Base-by-base conservation (phyloP, 2,113 vertebrate species). In the Colaptes auratus region DNA sequence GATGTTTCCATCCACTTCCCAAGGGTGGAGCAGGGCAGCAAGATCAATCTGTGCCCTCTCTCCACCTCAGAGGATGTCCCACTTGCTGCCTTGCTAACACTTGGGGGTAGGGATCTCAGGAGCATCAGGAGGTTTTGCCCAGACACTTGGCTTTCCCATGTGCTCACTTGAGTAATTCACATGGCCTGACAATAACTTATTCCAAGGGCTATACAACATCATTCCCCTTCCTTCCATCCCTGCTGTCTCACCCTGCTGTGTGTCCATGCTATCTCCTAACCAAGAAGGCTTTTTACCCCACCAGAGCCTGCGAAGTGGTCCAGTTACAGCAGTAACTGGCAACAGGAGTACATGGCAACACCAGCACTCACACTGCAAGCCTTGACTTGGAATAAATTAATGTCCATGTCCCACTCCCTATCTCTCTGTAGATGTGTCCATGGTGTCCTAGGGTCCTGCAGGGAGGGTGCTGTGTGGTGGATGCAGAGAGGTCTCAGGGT, bases 141-240 rank as follows among this genome's bases (percentile, higher is more conserved):
- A 23, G 52, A 7, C 31, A 6, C 27, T 19, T 17, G 80, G 70
- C 30, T 36, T 55, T 67, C 23, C 58, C 10, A 0, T 1, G 2
- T 39, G 21, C 46, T 84, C 9, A 1, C 39, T 2, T 2, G 12
- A 50, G 9, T 27, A 10, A 27, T 59, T 82, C 31, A 16, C 48
- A 35, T 0, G 2, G 74, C 88, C 56, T 89, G 91, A 80, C 56
- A 82, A 30, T 44, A 70, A 63, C 24, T 63, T 66, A 53, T 24
- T 85, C 91, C 92, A 96, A 96, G 95, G 96, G 92, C 96, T 95
- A 88, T 23, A 8, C 5, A 21, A 80, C 7, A 3, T 36, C 5
- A 10, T 73, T 35, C 59, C 82, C 31, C 28, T 65, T 46, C 23
- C 72, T 55, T 9, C 86, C 60, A 31, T 36, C 69, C 46, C n/a